phyloP scores from a whole-genome alignment of 2,797 vertebrate species.

The Onychomys torridus region DNA sequence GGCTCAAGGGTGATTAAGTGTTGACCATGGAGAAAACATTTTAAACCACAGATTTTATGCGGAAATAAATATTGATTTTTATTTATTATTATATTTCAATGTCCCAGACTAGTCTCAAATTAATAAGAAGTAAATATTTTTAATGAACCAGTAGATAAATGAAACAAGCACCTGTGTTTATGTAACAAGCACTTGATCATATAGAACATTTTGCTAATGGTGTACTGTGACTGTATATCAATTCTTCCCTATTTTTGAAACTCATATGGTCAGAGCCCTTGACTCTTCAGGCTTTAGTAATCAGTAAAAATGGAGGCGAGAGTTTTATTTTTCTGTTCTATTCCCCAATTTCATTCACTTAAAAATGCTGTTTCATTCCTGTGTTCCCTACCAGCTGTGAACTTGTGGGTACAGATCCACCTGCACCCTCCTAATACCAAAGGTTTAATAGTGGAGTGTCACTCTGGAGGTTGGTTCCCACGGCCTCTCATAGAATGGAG shows the following conservation, averaged over 20 bases:
- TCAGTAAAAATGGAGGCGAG: not conserved
- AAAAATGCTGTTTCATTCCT: not conserved
- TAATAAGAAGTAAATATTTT: not conserved
- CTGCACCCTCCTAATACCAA: slow-evolving; percentile 13
- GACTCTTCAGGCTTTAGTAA: not conserved
- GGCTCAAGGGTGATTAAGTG: not conserved
- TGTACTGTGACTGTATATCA: not conserved
- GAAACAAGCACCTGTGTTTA: not conserved
- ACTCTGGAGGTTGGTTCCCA: slow-evolving; percentile 51
- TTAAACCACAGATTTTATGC: not conserved
- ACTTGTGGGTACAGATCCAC: not conserved
- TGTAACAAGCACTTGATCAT: not conserved
- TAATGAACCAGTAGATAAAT: not conserved
- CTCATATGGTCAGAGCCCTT: not conserved
- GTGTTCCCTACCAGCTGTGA: slow-evolving; percentile 8
- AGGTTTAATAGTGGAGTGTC: slow-evolving; percentile 9
- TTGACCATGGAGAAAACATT: not conserved
- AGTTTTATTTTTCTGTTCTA: not conserved
- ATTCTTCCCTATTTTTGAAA: not conserved
- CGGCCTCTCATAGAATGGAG: slow-evolving; percentile 51
- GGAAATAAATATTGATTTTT: not conserved
- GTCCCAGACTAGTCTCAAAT: not conserved
- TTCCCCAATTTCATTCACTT: not conserved
- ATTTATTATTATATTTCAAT: not conserved
- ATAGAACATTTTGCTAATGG: not conserved